phyloP scores from a whole-genome alignment of 92 coral and sea anemone species.

The Bergia sp. region DNA sequence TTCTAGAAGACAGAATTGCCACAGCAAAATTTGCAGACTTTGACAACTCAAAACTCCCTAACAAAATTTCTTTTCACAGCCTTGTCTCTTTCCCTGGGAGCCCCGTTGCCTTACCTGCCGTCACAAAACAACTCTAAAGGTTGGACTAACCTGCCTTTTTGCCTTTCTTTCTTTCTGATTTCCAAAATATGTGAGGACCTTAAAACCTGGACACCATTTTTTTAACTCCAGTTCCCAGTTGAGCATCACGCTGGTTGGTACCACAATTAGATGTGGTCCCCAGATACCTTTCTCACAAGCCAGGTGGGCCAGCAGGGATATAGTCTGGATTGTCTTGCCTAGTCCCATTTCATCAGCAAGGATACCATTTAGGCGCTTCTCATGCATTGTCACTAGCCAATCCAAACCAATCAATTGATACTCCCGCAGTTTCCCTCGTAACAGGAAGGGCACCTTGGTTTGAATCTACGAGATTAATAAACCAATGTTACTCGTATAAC shows the following conservation, averaged over 20 bases:
- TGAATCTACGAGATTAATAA: slow-evolving; percentile 65
- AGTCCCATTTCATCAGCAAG: slow-evolving; percentile 99
- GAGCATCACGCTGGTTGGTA: slow-evolving; percentile 95
- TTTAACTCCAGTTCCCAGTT: slow-evolving; percentile 98
- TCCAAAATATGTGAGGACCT: slow-evolving; percentile 93
- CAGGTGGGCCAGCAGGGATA: slow-evolving; percentile 91
- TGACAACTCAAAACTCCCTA: too few species aligned
- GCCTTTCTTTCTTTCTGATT: slow-evolving; percentile 93
- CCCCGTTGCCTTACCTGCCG: background rate
- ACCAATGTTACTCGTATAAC: background rate
- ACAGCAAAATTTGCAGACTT: too few species aligned
- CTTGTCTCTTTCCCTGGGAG: too few species aligned
- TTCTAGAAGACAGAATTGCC: too few species aligned
- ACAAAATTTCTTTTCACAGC: too few species aligned
- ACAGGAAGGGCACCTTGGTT: slow-evolving; percentile 88
- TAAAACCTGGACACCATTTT: slow-evolving; percentile 97
- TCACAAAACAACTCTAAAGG: background rate
- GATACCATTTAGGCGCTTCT: slow-evolving; percentile 91
- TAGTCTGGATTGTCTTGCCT: slow-evolving; percentile 96
- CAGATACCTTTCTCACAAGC: slow-evolving; percentile 92
- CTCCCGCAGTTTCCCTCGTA: slow-evolving; percentile 91
- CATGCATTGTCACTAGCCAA: slow-evolving; percentile 98
- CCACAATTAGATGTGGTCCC: slow-evolving; percentile 97
- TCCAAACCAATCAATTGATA: slow-evolving; percentile 96
- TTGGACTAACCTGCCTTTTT: slow-evolving; percentile 81